Percentiles rank a stretch among this genome's conserved stretches.
These are phyloP conservation scores for Pogonognathellus flavescens DNA, from an alignment of 1,140 invertebrate genomes.

Conservation along the genomic window DNA sequence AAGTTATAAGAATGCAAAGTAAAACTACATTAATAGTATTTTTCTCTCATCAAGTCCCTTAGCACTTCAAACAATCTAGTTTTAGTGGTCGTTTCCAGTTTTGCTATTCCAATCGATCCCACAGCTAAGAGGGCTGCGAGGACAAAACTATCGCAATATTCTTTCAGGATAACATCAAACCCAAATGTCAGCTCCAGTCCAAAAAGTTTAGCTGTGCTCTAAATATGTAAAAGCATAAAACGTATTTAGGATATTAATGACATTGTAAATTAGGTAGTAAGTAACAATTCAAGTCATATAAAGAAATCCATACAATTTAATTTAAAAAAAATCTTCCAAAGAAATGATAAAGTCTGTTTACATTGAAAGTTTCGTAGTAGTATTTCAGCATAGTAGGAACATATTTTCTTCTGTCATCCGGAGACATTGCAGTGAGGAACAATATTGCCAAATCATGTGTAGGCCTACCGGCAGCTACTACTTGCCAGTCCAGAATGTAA, in stretches of 20 bases:
- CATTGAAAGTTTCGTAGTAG: conserved; percentile 78
- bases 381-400: conserved; percentile 76
- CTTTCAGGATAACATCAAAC: conserved; percentile 67
- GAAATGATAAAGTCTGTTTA: not conserved
- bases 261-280: too few relatives aligned
- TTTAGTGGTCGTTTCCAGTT: conserved; percentile 33
- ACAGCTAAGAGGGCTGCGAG: conserved; percentile 81
- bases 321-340: too few relatives aligned
- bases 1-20: too few relatives aligned
- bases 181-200: conserved; percentile 70
- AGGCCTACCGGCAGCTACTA: conserved; percentile 82
- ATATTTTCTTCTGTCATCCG: conserved; percentile 76
- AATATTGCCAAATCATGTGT: conserved; percentile 83
- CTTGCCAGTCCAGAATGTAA: conserved; percentile 85
- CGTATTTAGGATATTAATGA: too few relatives aligned
- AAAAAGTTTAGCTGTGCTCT: conserved; percentile 67
- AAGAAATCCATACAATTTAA: too few relatives aligned
- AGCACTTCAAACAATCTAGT: conserved; percentile 53
- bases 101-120: conserved; percentile 78
- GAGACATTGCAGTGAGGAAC: conserved; percentile 80
- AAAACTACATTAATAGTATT: too few relatives aligned
- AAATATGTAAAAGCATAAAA: not conserved
- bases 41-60: conserved; percentile 49
- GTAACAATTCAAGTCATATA: too few relatives aligned
- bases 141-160: conserved; percentile 79